Base-by-base conservation (phyloP, 1,140 invertebrate genomes). In the Drosophila sulfurigaster region DNA sequence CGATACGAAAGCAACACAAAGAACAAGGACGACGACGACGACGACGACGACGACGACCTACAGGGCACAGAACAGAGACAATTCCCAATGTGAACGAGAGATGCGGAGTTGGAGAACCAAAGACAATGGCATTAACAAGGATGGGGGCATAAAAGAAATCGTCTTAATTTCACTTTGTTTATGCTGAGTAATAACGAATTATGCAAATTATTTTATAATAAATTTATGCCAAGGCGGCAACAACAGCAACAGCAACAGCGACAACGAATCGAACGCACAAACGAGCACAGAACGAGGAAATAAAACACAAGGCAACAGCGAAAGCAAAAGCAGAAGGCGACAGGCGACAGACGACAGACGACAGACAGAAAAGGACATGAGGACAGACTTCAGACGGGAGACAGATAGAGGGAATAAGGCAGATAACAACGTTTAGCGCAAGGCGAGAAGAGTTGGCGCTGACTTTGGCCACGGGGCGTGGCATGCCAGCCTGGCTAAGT, bases 121-220 rank as follows among this genome's bases (percentile, higher is more conserved):
- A 68, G 79, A 79, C 48, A 71, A 64, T 69, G 65, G 64, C 72
- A 48, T 65, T 65, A 67, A 54, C 43, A 52, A 58, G 16, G 41
- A 48, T 41, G 38, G 16, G 58, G 66, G 76, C 71, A 78, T 73
- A 86, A 86, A 85, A 85, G 82, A 86, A 85, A 87, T 86, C 83
- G 85, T 88, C 83, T 85, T 88, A 90, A 89, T 89, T 89, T 89
- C 86, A 90, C 85, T 89, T 90, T 89, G 81, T 89, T 89, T 89
- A 90, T 89, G 86, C 85, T 89, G 85, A 89, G 86, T 85, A 89
- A 89, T 90, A 89, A 89, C 85, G 85, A 89, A 89, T 89, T 89
- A 89, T 89, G 85, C 86, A 89, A 89, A 89, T 89, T 85, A 89
- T 89, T 88, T 89, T 89, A 89, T 89, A 89, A 89, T 89, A 89